These are phyloP conservation scores for Notarius lentiginosus DNA, from an alignment of 2,113 vertebrate species.

Conservation along the genomic window DNA sequence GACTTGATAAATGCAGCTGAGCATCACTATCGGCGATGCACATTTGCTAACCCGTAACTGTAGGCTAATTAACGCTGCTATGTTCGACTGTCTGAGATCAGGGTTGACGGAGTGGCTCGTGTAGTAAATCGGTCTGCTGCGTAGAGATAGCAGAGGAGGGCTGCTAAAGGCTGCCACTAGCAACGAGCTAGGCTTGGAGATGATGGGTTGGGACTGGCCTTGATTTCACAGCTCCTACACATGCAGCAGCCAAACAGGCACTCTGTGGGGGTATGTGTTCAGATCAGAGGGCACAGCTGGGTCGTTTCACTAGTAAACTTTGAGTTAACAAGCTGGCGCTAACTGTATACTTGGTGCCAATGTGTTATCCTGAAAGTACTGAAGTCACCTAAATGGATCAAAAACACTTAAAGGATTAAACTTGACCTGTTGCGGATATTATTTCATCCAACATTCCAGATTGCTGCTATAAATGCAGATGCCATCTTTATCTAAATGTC, in stretches of 20 bases:
- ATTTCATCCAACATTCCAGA: background rate
- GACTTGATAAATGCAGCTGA: conserved; percentile 46
- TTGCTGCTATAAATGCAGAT: background rate
- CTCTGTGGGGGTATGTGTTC: background rate
- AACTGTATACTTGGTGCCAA: background rate
- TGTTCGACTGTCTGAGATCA: conserved; percentile 43
- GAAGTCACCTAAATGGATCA: background rate
- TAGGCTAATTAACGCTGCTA: conserved; percentile 49
- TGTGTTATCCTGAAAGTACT: background rate
- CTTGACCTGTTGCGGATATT: background rate
- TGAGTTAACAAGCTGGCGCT: background rate
- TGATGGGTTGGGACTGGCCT: conserved; percentile 43
- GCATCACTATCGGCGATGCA: conserved; percentile 48
- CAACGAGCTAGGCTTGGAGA: conserved; percentile 37
- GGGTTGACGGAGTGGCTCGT: conserved; percentile 37
- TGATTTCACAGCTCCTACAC: conserved; percentile 44
- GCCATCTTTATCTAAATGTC: background rate
- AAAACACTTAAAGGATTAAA: too few relatives aligned
- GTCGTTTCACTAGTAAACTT: background rate
- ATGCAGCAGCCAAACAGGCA: conserved; percentile 20
- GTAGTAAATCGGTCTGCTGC: conserved; percentile 48
- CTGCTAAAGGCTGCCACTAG: conserved; percentile 21
- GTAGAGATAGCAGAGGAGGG: conserved; percentile 46
- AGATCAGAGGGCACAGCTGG: background rate
- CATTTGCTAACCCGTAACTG: conserved; percentile 53